A percentile compares a stretch with the other conserved stretches of the same genome.
phyloP scores from a whole-genome alignment of 2,113 vertebrate species.

The Tenrec ecaudatus region DNA sequence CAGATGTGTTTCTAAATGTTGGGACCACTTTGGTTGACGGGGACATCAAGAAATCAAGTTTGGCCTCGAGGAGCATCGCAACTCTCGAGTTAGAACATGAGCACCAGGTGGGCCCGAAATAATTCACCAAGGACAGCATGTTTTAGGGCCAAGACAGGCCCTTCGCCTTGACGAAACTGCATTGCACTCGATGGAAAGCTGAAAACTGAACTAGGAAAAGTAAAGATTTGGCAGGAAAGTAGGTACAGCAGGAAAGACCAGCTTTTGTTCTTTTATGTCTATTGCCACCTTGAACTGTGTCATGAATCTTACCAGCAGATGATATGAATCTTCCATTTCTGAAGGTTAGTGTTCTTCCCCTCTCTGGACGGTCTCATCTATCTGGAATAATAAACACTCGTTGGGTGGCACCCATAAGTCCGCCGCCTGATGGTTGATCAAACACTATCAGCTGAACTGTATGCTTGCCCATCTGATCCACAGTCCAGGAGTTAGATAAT shows the following conservation, averaged over 20 bases:
- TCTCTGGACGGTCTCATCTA: constrained; percentile 9
- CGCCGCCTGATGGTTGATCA: constrained; percentile 67
- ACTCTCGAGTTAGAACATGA: neutral
- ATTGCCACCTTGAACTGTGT: constrained; percentile 8
- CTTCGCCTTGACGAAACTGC: neutral
- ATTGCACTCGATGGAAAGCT: neutral
- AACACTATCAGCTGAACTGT: constrained; percentile 65
- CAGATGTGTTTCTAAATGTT: neutral
- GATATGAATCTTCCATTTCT: constrained; percentile 56
- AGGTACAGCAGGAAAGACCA: neutral
- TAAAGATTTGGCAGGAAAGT: neutral
- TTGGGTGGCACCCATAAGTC: constrained; percentile 71
- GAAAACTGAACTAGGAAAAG: neutral
- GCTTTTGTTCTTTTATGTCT: constrained; percentile 49
- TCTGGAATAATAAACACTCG: constrained; percentile 66
- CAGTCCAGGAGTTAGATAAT: constrained; percentile 61
- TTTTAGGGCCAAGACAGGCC: neutral
- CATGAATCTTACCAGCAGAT: constrained; percentile 40
- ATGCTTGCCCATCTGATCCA: constrained; percentile 71
- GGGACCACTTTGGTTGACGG: neutral
- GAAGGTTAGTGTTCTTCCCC: neutral
- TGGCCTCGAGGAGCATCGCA: neutral
- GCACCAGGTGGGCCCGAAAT: neutral
- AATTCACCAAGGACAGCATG: neutral
- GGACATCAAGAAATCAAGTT: neutral